phyloP scores from a whole-genome alignment of 35 echinoderm and acorn worm species.

The Chiridota heheva region DNA sequence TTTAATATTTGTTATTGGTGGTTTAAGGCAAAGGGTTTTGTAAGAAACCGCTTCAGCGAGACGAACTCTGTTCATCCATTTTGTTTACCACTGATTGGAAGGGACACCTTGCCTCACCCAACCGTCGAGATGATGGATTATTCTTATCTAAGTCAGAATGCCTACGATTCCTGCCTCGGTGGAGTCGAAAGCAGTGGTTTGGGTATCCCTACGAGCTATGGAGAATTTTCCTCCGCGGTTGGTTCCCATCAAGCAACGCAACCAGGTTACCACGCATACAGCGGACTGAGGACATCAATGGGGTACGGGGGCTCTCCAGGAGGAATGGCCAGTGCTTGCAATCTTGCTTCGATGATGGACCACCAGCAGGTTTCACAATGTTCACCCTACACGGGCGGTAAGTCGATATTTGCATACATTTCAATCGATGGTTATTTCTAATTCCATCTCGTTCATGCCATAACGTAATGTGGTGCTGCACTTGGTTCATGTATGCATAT shows the following conservation, averaged over 20 bases:
- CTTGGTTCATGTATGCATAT: too few species aligned
- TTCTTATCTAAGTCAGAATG: slow-evolving; percentile 96
- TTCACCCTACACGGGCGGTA: slow-evolving; percentile 93
- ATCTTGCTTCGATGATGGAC: slow-evolving; percentile 97
- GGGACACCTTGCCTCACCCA: background rate
- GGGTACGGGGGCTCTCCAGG: slow-evolving; percentile 76
- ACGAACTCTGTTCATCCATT: background rate
- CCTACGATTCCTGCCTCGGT: slow-evolving; percentile 93
- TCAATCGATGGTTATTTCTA: too few species aligned
- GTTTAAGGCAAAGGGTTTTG: background rate
- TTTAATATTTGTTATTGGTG: background rate
- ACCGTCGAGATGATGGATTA: slow-evolving; percentile 94
- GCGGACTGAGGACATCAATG: slow-evolving; percentile 82
- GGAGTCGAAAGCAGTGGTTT: slow-evolving; percentile 85
- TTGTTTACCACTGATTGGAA: background rate
- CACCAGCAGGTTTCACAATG: slow-evolving; percentile 93
- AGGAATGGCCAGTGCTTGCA: slow-evolving; percentile 89
- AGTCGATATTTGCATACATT: slow-evolving; percentile 50
- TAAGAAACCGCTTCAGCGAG: background rate
- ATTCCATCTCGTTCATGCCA: too few species aligned
- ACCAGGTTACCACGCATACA: slow-evolving; percentile 81
- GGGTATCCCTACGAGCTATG: slow-evolving; percentile 92
- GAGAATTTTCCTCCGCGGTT: slow-evolving; percentile 80
- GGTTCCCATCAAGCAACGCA: slow-evolving; percentile 62
- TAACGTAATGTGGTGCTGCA: too few species aligned